These are phyloP conservation scores for Noctua fimbriata DNA, from an alignment of 2,888 invertebrate species.

Conservation along the genomic window DNA sequence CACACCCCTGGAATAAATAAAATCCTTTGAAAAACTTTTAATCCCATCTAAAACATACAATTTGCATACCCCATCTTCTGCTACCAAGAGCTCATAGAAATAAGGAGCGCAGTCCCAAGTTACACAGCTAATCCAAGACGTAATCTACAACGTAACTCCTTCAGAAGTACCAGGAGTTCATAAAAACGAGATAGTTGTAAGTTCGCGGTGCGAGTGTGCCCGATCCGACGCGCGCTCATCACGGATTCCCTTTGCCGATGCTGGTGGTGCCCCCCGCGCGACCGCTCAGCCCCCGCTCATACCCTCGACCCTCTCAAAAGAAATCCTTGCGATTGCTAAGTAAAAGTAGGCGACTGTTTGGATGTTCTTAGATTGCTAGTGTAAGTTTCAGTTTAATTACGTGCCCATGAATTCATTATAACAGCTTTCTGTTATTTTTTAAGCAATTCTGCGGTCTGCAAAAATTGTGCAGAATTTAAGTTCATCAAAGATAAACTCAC, in stretches of 20 bases:
- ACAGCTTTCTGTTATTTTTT: neutral
- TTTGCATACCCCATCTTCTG: slow-evolving; percentile 28
- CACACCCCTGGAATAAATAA: neutral
- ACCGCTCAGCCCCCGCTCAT: slow-evolving; percentile 30
- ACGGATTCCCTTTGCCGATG: slow-evolving; percentile 80
- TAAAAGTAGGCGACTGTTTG: slow-evolving; percentile 64
- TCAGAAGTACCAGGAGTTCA: slow-evolving; percentile 61
- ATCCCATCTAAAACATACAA: neutral
- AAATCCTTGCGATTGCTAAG: slow-evolving; percentile 68
- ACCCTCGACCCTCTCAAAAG: slow-evolving; percentile 66
- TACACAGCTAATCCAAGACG: slow-evolving; percentile 44
- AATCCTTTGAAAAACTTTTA: neutral
- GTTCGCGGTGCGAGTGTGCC: slow-evolving; percentile 51
- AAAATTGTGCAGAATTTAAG: slow-evolving; percentile 5
- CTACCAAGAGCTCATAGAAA: slow-evolving; percentile 34
- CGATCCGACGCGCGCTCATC: slow-evolving; percentile 75
- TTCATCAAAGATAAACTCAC: neutral
- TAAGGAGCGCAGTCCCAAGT: slow-evolving; percentile 5
- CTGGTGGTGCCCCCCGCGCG: slow-evolving; percentile 41
- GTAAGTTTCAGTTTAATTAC: slow-evolving; percentile 63
- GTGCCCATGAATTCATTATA: slow-evolving; percentile 24
- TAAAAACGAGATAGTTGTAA: slow-evolving; percentile 62
- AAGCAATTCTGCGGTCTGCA: neutral
- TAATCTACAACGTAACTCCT: slow-evolving; percentile 43
- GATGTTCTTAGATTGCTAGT: slow-evolving; percentile 55